A percentile compares a stretch with the other conserved stretches of the same genome.
These are phyloP conservation scores for Tachuris rubrigastra DNA, from an alignment of 2,113 vertebrate species.

Conservation along the genomic window DNA sequence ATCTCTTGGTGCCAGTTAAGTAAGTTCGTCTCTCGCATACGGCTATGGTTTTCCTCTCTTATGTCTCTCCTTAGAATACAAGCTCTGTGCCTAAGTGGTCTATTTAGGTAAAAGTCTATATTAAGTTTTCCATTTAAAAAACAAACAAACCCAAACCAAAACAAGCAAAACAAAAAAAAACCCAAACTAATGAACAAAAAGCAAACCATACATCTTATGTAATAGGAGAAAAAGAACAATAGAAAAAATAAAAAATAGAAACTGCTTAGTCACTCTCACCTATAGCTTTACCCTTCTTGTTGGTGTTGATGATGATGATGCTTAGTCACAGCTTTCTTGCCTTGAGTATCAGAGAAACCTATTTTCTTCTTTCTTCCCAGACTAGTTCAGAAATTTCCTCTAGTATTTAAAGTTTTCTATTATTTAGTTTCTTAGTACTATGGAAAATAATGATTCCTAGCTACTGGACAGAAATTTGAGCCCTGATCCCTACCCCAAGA, in stretches of 20 bases:
- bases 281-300: neutral
- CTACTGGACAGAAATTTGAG: neutral
- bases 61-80: neutral
- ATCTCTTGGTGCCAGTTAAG: neutral
- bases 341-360: neutral
- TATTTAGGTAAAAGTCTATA: neutral
- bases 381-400: neutral
- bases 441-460: neutral
- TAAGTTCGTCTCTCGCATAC: neutral
- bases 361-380: neutral
- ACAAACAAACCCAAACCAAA: neutral
- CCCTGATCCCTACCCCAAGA: neutral
- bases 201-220: neutral
- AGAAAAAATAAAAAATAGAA: neutral
- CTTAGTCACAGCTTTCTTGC: neutral
- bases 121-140: neutral
- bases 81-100: neutral
- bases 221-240: neutral
- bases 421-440: neutral
- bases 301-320: neutral
- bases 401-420: neutral
- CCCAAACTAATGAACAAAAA: fast-evolving
- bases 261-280: neutral
- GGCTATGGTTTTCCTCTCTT: neutral
- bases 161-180: neutral